phyloP scores from a whole-genome alignment of 2,797 vertebrate genomes.

The Pristis pectinata region DNA sequence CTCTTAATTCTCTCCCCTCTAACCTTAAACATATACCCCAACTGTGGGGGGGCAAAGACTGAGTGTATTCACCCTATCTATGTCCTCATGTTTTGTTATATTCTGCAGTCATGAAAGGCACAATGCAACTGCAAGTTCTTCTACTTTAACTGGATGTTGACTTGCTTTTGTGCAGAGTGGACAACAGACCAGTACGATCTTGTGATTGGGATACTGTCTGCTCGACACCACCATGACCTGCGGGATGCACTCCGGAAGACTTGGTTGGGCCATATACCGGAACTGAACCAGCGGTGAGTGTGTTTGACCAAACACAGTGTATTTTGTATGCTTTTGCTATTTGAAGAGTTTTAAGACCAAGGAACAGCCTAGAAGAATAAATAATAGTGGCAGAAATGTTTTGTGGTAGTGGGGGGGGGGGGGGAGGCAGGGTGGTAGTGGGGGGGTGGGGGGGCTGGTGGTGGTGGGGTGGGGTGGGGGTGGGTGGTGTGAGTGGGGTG shows the following conservation, averaged over 20 bases:
- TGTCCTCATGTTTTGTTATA: too few species aligned
- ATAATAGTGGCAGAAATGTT: neutral
- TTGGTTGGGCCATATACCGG: slow-evolving; percentile 78
- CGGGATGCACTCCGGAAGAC: slow-evolving; percentile 80
- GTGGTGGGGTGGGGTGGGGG: too few species aligned
- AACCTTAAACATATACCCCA: too few species aligned
- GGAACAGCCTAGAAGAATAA: too few species aligned
- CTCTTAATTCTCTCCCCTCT: too few species aligned
- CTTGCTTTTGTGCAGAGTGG: slow-evolving; percentile 54
- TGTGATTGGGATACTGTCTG: slow-evolving; percentile 87
- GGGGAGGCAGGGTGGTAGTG: too few species aligned
- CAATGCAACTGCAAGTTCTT: neutral
- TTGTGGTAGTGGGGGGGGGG: too few species aligned
- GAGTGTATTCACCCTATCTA: too few species aligned
- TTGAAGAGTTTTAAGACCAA: neutral
- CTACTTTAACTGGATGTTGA: slow-evolving; percentile 42
- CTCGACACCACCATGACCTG: slow-evolving; percentile 78
- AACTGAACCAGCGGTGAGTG: slow-evolving; percentile 74
- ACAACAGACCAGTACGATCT: slow-evolving; percentile 65
- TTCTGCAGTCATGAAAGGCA: neutral
- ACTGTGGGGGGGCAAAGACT: too few species aligned
- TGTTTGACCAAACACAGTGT: too few species aligned
- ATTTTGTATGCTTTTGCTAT: neutral
- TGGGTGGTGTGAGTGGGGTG: too few species aligned
- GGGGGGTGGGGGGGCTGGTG: too few species aligned